Percentiles rank a stretch among this genome's conserved stretches.
Evolutionary conservation across 2,888 invertebrate species (phyloP).

Genomic region (Melanophora roralis): DNA sequence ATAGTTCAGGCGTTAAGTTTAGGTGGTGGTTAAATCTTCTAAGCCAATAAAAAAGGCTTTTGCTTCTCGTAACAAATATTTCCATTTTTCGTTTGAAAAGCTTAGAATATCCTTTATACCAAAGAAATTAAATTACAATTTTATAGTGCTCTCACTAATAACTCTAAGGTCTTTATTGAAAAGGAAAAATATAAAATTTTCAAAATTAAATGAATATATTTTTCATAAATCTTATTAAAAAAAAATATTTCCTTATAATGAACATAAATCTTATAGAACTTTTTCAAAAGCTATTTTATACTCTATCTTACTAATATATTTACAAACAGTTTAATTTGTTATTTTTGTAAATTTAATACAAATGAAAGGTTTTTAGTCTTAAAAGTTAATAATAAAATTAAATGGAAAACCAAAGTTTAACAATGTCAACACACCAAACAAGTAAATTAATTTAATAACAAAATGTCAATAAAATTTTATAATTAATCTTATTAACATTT

Average conservation of each 20-base stretch:
- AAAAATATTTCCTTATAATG: conserved; percentile 1
- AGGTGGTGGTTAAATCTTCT: conserved; percentile 82
- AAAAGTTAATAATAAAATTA: conserved; percentile 36
- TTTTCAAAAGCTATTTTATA: conserved; percentile 4
- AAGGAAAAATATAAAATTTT: no score
- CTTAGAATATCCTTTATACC: background rate
- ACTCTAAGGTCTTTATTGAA: no score
- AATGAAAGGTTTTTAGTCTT: conserved; percentile 37
- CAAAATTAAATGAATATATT: background rate
- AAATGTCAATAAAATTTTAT: conserved; percentile 24
- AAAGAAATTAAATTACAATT: background rate
- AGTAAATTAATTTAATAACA: conserved; percentile 41
- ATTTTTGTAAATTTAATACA: conserved; percentile 33
- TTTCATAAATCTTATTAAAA: background rate
- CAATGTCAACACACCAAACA: conserved; percentile 65
- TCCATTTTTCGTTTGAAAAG: conserved; percentile 10
- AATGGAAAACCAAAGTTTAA: conserved; percentile 55
- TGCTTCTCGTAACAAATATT: background rate
- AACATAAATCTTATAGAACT: background rate
- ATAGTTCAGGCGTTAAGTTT: conserved; percentile 97
- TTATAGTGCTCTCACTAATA: no score
- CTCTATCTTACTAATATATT: background rate
- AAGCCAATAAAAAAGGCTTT: conserved; percentile 29
- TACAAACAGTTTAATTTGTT: background rate
- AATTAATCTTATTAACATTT: conserved; percentile 48